Percentiles rank a stretch among this genome's conserved stretches.
These are phyloP conservation scores for Heliconius hewitsoni DNA, from an alignment of 1,140 invertebrate genomes.

Conservation along the genomic window DNA sequence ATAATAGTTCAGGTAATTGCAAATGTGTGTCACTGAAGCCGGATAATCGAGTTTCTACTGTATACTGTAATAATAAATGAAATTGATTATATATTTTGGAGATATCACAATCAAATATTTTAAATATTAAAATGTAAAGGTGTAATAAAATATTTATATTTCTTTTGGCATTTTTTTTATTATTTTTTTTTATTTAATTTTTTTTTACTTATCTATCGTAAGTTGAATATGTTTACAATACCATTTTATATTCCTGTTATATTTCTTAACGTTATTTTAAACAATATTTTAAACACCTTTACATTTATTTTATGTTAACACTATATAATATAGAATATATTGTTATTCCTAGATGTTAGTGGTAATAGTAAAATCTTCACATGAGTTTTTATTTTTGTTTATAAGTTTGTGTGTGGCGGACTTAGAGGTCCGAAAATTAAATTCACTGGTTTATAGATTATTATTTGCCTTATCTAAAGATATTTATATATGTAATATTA, in stretches of 20 bases:
- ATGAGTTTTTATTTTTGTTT: constrained; percentile 1
- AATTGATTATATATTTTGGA: background rate
- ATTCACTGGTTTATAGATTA: background rate
- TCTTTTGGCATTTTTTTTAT: too few species aligned
- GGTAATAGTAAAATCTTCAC: background rate
- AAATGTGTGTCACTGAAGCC: too few species aligned
- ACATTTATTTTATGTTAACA: constrained; percentile 1
- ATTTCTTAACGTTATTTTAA: too few species aligned
- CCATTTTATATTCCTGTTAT: too few species aligned
- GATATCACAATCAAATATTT: background rate
- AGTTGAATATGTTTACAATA: too few species aligned
- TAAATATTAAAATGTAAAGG: background rate
- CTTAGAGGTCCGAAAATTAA: background rate
- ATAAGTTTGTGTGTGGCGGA: constrained; percentile 23
- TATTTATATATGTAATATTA: constrained; percentile 1
- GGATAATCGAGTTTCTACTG: too few species aligned
- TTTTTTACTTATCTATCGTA: too few species aligned
- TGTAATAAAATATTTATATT: background rate
- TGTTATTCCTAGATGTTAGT: background rate
- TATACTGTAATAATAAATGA: background rate
- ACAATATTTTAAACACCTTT: background rate
- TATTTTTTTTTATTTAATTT: too few species aligned
- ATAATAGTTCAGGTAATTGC: too few species aligned
- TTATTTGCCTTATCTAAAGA: background rate
- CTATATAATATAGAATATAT: background rate